Percentiles rank a stretch among this genome's conserved stretches.
Evolutionary conservation across 2,888 invertebrate species (phyloP).

Genomic region (Phania funesta): DNA sequence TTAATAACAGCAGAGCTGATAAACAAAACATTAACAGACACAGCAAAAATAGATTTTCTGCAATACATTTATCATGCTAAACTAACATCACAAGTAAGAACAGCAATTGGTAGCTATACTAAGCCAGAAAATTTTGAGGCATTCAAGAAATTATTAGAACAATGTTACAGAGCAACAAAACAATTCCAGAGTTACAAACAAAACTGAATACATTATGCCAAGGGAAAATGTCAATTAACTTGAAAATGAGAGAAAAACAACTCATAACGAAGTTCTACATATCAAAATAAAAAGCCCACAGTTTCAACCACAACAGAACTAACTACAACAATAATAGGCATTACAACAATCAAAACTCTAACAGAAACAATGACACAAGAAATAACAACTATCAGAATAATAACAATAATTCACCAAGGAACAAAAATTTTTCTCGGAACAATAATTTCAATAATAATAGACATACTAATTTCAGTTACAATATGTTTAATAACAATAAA

Average conservation of each 20-base stretch:
- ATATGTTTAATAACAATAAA: no score
- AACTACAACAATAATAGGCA: not conserved
- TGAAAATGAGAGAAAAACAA: not conserved
- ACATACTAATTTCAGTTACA: no score
- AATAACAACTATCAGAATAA: not conserved
- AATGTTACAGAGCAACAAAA: not conserved
- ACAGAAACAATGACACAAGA: not conserved
- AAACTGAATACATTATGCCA: not conserved
- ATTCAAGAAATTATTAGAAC: not conserved
- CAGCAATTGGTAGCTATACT: not conserved
- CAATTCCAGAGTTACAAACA: not conserved
- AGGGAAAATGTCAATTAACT: not conserved
- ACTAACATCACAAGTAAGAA: not conserved
- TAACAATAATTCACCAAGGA: no score
- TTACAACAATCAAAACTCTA: not conserved
- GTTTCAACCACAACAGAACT: not conserved
- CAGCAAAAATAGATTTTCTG: not conserved
- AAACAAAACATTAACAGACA: not conserved
- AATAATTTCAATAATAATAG: no score
- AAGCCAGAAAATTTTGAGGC: constrained; percentile 4
- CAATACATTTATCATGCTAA: constrained; percentile 6
- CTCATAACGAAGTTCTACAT: not conserved
- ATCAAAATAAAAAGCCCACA: not conserved
- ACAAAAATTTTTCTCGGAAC: no score
- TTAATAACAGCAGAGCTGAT: not conserved